Evolutionary conservation across 2,113 vertebrate genomes (phyloP).

Genomic region (Catharus minimus): DNA sequence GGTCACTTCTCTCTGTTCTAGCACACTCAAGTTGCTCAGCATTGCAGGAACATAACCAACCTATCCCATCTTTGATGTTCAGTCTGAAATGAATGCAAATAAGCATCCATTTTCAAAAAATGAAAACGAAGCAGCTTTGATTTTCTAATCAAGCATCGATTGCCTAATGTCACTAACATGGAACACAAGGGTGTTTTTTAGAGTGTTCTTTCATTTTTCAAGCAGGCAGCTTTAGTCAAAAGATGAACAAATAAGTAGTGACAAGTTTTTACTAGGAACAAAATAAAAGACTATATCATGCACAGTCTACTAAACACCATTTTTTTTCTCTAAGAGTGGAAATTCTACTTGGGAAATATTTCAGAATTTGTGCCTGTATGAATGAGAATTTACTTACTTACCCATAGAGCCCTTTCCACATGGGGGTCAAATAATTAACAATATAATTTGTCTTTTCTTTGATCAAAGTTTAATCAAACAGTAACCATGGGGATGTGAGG

Average conservation of each 20-base stretch:
- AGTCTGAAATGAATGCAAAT: neutral
- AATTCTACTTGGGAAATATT: neutral
- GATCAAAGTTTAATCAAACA: constrained; percentile 55
- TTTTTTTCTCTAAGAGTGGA: neutral
- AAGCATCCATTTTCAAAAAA: neutral
- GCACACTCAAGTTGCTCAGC: neutral
- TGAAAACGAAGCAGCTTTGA: constrained; percentile 5
- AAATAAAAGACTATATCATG: neutral
- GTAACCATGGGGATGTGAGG: constrained; percentile 47
- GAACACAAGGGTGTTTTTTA: neutral
- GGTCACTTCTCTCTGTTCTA: neutral
- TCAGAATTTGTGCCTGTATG: neutral
- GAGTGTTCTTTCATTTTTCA: neutral
- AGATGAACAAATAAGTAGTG: neutral
- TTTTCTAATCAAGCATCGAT: neutral
- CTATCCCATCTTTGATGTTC: neutral
- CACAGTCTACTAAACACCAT: neutral
- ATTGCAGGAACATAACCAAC: accelerated
- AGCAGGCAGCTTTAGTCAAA: neutral
- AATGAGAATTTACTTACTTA: neutral
- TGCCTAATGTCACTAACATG: neutral
- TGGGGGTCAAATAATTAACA: neutral
- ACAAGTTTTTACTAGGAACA: neutral
- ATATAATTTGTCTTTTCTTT: constrained; percentile 23
- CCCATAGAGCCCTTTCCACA: neutral